phyloP scores from a whole-genome alignment of 2,888 invertebrate genomes.

The Drosophila fungiperda region DNA sequence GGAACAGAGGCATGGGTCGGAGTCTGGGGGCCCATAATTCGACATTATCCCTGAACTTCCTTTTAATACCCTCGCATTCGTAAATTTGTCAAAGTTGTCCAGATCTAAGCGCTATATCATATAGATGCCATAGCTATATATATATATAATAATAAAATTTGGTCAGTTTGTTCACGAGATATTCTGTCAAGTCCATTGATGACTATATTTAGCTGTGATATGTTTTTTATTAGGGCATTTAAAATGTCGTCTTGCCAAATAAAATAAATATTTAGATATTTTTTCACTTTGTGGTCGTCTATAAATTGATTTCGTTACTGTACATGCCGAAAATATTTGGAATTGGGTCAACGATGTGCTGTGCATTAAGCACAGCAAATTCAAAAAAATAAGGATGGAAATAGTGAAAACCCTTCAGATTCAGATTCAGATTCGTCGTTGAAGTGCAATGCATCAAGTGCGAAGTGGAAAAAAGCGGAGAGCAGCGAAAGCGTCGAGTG shows the following conservation, averaged over 20 bases:
- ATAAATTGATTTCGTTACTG: conserved; percentile 17
- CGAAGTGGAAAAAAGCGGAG: conserved; percentile 51
- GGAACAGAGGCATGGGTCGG: not conserved
- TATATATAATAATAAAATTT: not conserved
- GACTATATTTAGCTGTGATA: not conserved
- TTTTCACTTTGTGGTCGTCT: not conserved
- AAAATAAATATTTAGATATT: not conserved
- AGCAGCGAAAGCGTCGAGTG: conserved; percentile 49
- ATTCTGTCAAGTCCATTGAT: not conserved
- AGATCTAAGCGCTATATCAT: not conserved
- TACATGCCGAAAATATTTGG: conserved; percentile 25
- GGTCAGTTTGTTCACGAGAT: not conserved
- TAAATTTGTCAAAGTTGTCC: not conserved
- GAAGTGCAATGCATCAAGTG: conserved; percentile 75
- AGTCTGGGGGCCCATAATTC: not conserved
- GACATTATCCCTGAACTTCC: not conserved
- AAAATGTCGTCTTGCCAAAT: not conserved
- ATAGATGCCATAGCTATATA: not conserved
- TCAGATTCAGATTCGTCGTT: conserved; percentile 42
- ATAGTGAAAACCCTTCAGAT: conserved; percentile 25
- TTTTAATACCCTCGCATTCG: not conserved
- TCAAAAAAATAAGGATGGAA: not conserved
- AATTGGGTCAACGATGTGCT: conserved; percentile 71
- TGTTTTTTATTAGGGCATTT: not conserved
- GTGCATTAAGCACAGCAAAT: conserved; percentile 38